A percentile compares a stretch with the other conserved stretches of the same genome.
phyloP scores from a whole-genome alignment of 1,140 invertebrate species.

The honey bee (Apis mellifera) region DNA sequence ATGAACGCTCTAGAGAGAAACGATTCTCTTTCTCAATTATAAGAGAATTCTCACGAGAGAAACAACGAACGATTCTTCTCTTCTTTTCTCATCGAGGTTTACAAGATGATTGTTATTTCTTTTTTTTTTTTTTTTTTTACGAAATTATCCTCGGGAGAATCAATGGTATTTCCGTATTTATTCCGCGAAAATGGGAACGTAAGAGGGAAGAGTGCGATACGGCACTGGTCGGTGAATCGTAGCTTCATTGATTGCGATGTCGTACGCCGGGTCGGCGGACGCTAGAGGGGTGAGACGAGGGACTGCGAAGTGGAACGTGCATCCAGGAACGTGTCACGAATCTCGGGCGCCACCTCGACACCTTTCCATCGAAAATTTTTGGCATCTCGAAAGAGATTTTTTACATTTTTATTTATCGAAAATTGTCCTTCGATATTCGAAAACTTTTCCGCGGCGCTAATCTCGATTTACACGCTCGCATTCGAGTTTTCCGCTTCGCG shows the following conservation, averaged over 20 bases:
- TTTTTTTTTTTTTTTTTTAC: too few relatives aligned
- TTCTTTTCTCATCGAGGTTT: neutral
- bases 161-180: neutral
- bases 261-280: constrained; percentile 70
- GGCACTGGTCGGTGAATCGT: constrained; percentile 78
- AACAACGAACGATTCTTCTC: too few relatives aligned
- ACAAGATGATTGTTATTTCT: too few relatives aligned
- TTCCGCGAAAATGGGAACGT: neutral
- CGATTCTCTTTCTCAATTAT: neutral
- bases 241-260: constrained; percentile 80
- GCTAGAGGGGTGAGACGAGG: constrained; percentile 42
- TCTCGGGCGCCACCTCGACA: neutral
- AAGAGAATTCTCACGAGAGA: too few relatives aligned
- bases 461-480: too few relatives aligned
- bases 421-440: fast-evolving
- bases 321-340: constrained; percentile 47
- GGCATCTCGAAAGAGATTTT: neutral
- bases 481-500: too few relatives aligned
- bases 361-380: neutral
- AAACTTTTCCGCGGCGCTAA: neutral
- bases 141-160: neutral
- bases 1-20: neutral
- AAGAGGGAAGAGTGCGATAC: constrained; percentile 52
- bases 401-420: neutral
- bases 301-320: constrained; percentile 56